These are phyloP conservation scores for Papilio dardanus DNA, from an alignment of 1,140 invertebrate species.

Conservation along the genomic window DNA sequence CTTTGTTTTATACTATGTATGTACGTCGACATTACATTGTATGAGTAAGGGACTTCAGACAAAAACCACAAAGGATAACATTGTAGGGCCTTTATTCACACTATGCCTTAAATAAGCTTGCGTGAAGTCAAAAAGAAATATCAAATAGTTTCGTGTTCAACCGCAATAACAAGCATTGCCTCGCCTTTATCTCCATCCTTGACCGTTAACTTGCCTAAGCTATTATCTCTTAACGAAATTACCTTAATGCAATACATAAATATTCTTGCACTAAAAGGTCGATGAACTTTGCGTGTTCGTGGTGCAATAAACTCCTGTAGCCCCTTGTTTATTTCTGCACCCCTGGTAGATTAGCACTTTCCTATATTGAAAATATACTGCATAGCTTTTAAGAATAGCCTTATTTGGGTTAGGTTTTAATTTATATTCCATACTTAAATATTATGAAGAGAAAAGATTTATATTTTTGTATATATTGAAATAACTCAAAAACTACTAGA, in stretches of 20 bases:
- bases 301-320: slow-evolving; percentile 21
- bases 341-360: slow-evolving; percentile 34
- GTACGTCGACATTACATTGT: too few species aligned
- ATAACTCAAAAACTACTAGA: too few species aligned
- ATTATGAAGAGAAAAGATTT: too few species aligned
- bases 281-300: slow-evolving; percentile 26
- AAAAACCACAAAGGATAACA: too few species aligned
- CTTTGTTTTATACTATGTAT: too few species aligned
- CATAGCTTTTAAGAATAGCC: not conserved
- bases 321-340: slow-evolving; percentile 32
- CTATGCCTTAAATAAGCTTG: not conserved
- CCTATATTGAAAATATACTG: slow-evolving; percentile 22
- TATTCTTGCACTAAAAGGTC: slow-evolving; percentile 14
- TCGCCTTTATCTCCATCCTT: slow-evolving; percentile 15
- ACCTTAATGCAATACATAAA: slow-evolving; percentile 19
- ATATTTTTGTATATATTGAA: too few species aligned
- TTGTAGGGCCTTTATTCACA: too few species aligned
- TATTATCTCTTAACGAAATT: slow-evolving; percentile 17
- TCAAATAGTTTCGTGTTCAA: slow-evolving; percentile 6
- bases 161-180: not conserved
- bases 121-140: too few species aligned
- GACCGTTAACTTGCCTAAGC: slow-evolving; percentile 13
- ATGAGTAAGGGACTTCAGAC: too few species aligned
- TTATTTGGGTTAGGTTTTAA: not conserved
- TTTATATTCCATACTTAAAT: too few species aligned